These are phyloP conservation scores for Phallusia fumigata DNA, from an alignment of 23 tunicate genomes.

Conservation along the genomic window DNA sequence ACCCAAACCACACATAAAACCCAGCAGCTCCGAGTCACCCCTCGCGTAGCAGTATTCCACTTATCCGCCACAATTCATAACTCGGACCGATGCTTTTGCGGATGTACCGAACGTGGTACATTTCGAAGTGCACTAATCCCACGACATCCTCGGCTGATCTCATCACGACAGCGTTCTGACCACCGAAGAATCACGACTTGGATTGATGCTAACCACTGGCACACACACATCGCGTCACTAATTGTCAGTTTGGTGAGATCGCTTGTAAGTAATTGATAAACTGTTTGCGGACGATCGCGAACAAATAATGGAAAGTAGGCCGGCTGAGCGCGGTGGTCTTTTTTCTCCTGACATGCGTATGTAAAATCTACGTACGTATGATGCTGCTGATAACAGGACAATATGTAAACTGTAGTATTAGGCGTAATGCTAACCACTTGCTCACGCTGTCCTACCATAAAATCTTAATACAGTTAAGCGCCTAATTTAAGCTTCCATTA, in stretches of 20 bases:
- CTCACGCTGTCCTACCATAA: too few species aligned
- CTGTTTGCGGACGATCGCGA: not conserved
- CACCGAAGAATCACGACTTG: not conserved
- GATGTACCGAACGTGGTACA: not conserved
- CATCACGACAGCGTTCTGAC: not conserved
- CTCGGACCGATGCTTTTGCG: not conserved
- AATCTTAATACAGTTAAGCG: too few species aligned
- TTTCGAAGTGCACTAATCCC: not conserved
- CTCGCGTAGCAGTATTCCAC: too few species aligned
- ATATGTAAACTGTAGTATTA: too few species aligned
- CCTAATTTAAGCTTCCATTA: too few species aligned
- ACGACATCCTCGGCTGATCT: constrained; percentile 5
- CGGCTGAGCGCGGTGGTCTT: not conserved
- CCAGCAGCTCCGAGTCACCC: too few species aligned
- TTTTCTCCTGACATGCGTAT: too few species aligned
- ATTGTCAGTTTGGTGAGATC: constrained; percentile 9
- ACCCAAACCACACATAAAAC: too few species aligned
- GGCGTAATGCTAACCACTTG: too few species aligned
- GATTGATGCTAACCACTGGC: not conserved
- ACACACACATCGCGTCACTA: not conserved
- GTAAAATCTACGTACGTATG: too few species aligned
- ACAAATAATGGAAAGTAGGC: constrained; percentile 1
- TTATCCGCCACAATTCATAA: too few species aligned
- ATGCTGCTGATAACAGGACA: too few species aligned
- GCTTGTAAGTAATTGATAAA: constrained; percentile 3